Base-by-base conservation (phyloP, 2,797 vertebrate genomes). In the Spinus pinus region DNA sequence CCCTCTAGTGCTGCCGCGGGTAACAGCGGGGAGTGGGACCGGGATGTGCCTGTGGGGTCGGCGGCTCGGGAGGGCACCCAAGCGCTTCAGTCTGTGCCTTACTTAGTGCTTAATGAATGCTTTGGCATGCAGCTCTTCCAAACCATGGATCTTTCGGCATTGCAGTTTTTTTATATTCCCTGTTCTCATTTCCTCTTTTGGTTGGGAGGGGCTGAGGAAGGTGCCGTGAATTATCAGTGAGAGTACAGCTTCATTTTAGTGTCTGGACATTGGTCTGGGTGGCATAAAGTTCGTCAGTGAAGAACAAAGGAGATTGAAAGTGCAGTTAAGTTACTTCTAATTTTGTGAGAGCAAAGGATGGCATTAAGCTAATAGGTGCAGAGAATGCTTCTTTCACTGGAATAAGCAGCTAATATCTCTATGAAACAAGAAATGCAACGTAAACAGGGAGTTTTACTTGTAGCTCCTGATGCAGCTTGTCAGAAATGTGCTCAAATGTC, bases 1-100 rank as follows among this genome's bases (percentile, higher is more conserved):
- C 95, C 96, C 95, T 94, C 96, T 97, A 95, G 95, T 86, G 96
- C 86, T 73, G 69, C 90, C 8, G 47, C 3, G 28, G 62, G 77
- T 88, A 86, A 88, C 25, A 35, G 80, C 22, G 8, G 50, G 3
- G 24, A 13, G 37, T 1, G 0, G 54, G 24, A 25, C 15, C 1
- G 24, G 65, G 49, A 30, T 3, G 8, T 28, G 46, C 49, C 42
- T 28, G 17, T 4, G 14, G 54, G 47, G 17, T 11, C 6, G 5
- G 27, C 2, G 1, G 46, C 56, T 57, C 0, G 0, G 42, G n/a
- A 65, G 20, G 6, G 39, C 37, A 73, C 25, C 25, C 1, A 7
- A 39, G 28, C 23, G 54, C 50, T 74, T 46, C n/a, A 56, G 31
- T 75, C 54, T 1, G 1, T 47, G 58, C 57, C 28, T 56, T 13